phyloP scores from a whole-genome alignment of 2,888 invertebrate genomes.

The Augiades crinisus region DNA sequence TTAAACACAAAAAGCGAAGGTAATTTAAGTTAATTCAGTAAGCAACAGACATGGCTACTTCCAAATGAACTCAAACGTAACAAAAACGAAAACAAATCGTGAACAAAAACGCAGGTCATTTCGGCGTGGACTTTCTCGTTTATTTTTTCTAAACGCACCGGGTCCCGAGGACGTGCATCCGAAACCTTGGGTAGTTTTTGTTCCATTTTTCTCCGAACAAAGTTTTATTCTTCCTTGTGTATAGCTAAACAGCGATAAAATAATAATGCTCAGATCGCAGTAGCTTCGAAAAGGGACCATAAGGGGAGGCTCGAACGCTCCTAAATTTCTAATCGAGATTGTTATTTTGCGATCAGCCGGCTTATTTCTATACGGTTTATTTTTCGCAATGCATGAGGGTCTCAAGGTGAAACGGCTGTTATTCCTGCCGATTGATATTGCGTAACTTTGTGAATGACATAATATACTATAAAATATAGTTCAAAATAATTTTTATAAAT shows the following conservation, averaged over 20 bases:
- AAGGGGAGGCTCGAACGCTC: constrained; percentile 59
- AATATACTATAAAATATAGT: neutral
- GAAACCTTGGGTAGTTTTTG: constrained; percentile 71
- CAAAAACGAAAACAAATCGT: constrained; percentile 79
- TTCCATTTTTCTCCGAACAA: constrained; percentile 57
- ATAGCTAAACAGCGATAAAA: constrained; percentile 73
- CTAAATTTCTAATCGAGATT: constrained; percentile 73
- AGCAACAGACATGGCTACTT: constrained; percentile 78
- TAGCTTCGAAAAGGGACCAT: constrained; percentile 62
- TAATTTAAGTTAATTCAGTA: constrained; percentile 80
- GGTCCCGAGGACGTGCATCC: constrained; percentile 75
- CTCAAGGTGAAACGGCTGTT: constrained; percentile 61
- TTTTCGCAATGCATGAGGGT: constrained; percentile 62
- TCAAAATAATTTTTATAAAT: too few relatives aligned
- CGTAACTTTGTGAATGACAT: constrained; percentile 16
- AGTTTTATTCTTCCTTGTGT: constrained; percentile 66
- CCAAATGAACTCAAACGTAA: constrained; percentile 80
- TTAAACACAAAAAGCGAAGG: constrained; percentile 61
- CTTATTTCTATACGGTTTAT: constrained; percentile 58
- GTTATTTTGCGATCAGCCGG: constrained; percentile 61
- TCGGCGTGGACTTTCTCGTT: constrained; percentile 74
- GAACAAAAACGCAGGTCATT: constrained; percentile 80
- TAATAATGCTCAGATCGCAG: constrained; percentile 63
- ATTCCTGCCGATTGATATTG: constrained; percentile 37
- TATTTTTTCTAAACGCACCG: constrained; percentile 72